Evolutionary conservation across 2,797 vertebrate genomes (phyloP).

Genomic region (Chaetodon trifasciatus): DNA sequence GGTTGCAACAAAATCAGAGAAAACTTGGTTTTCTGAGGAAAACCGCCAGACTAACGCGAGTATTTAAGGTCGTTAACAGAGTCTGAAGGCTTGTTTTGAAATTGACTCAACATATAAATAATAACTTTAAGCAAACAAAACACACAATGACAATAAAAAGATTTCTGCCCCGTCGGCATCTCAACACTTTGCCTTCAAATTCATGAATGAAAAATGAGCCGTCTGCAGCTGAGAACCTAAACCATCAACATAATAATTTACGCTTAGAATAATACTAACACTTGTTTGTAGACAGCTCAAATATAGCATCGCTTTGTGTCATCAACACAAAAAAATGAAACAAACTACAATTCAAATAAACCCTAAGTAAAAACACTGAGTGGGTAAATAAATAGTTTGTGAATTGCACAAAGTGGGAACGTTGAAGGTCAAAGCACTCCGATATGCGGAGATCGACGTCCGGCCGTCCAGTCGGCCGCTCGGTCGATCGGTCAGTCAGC

Average conservation of each 20-base stretch:
- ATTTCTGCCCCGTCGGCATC: slow-evolving; percentile 9
- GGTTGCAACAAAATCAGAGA: not conserved
- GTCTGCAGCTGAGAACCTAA: slow-evolving; percentile 50
- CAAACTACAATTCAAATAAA: slow-evolving; percentile 82
- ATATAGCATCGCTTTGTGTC: slow-evolving; percentile 69
- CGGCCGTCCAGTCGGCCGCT: slow-evolving; percentile 50
- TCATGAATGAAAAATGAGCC: slow-evolving; percentile 36
- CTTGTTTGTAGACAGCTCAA: slow-evolving; percentile 83
- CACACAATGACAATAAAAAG: slow-evolving; percentile 1
- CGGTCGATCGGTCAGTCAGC: slow-evolving; percentile 49
- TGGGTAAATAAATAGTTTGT: slow-evolving; percentile 93
- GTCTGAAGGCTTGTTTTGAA: slow-evolving; percentile 32
- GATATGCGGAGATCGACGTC: slow-evolving; percentile 72
- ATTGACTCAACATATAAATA: slow-evolving; percentile 55
- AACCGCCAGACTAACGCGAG: not conserved
- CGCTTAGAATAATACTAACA: slow-evolving; percentile 73
- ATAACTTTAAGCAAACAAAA: slow-evolving; percentile 40
- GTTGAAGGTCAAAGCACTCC: slow-evolving; percentile 89
- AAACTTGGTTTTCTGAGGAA: not conserved
- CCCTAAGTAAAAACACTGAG: slow-evolving; percentile 86
- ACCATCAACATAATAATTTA: slow-evolving; percentile 55
- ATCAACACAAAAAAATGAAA: slow-evolving; percentile 79
- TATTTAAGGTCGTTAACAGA: slow-evolving; percentile 30
- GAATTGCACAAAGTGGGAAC: slow-evolving; percentile 93
- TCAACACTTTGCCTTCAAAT: slow-evolving; percentile 39